Conservation (phyloP, 2,888 invertebrate species). For the Drosophila siamana region DNA sequence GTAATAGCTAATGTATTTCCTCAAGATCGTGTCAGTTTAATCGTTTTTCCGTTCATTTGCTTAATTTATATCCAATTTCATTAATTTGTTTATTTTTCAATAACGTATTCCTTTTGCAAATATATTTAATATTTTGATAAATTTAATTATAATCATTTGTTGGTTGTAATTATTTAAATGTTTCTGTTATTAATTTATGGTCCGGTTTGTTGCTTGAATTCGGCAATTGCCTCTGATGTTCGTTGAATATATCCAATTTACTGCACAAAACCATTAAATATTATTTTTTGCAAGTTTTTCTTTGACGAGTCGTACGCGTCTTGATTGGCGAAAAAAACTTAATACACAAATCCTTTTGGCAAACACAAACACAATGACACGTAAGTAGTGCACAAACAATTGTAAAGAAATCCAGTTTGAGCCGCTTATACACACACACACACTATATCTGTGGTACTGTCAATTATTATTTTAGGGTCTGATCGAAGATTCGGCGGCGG, state of each 20-base stretch:
- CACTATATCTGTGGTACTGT: conserved; percentile 21
- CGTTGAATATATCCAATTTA: background rate
- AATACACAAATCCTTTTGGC: conserved; percentile 58
- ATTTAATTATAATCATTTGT: background rate
- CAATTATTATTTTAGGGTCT: conserved; percentile 45
- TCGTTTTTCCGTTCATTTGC: background rate
- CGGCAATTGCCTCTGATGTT: conserved; percentile 5
- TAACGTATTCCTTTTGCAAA: background rate
- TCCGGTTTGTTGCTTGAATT: conserved; percentile 1
- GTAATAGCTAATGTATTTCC: background rate
- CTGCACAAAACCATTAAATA: conserved; percentile 8
- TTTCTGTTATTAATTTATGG: background rate
- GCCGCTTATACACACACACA: conserved; percentile 23
- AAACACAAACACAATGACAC: conserved; percentile 44
- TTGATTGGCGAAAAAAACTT: conserved; percentile 44
- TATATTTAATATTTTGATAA: background rate
- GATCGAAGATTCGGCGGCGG: conserved; percentile 46
- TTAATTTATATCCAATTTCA: background rate
- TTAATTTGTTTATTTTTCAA: background rate
- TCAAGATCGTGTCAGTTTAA: background rate
- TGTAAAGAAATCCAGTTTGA: conserved; percentile 71
- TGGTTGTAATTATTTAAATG: background rate
- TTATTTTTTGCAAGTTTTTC: conserved; percentile 13
- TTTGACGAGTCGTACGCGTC: conserved; percentile 41
- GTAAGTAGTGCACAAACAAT: conserved; percentile 57